phyloP scores from a whole-genome alignment of 1,140 invertebrate species.

The Eurytemora carolleeae region DNA sequence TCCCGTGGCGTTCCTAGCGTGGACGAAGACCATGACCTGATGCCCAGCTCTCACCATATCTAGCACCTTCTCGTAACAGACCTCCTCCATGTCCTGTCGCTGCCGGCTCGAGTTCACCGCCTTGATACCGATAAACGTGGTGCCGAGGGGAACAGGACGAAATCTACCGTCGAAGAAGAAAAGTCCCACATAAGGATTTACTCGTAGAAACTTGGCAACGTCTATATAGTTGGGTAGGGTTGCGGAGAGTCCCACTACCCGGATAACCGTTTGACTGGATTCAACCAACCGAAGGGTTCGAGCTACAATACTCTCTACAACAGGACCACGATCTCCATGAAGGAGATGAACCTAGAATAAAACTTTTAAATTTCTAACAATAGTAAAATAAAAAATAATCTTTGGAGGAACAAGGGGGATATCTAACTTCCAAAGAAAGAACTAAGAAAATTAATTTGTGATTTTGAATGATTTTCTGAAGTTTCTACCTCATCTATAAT shows the following conservation, averaged over 20 bases:
- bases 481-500: slow-evolving; percentile 91
- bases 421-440: too few relatives aligned
- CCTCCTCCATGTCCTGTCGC: slow-evolving; percentile 64
- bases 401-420: too few relatives aligned
- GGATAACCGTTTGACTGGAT: slow-evolving; percentile 83
- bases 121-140: slow-evolving; percentile 83
- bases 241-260: slow-evolving; percentile 91
- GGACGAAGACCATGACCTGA: slow-evolving; percentile 94
- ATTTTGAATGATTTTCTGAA: too few relatives aligned
- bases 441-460: too few relatives aligned
- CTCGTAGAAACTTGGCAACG: slow-evolving; percentile 77
- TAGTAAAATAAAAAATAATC: too few relatives aligned
- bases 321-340: slow-evolving; percentile 89
- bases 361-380: too few relatives aligned
- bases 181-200: slow-evolving; percentile 72
- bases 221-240: slow-evolving; percentile 96
- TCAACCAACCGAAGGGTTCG: slow-evolving; percentile 78
- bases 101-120: slow-evolving; percentile 49
- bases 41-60: slow-evolving; percentile 54
- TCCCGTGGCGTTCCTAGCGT: slow-evolving; percentile 84
- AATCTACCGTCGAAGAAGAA: slow-evolving; percentile 96
- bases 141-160: slow-evolving; percentile 77
- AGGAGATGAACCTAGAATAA: slow-evolving; percentile 56
- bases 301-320: slow-evolving; percentile 90
- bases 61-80: slow-evolving; percentile 80